These are phyloP conservation scores for Nicator chloris DNA, from an alignment of 2,113 vertebrate species.

Conservation along the genomic window DNA sequence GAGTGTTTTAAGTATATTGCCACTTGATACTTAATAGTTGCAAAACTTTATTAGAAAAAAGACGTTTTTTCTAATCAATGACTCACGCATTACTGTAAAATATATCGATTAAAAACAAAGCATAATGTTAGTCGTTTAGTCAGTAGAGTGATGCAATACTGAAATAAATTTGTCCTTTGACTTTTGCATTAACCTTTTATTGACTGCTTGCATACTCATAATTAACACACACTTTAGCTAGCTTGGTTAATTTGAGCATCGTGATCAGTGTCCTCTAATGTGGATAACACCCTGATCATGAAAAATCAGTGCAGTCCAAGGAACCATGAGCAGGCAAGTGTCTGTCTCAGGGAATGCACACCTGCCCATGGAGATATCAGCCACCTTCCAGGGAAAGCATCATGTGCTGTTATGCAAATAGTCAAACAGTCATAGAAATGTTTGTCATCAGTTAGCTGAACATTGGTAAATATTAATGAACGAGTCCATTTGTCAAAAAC, in stretches of 20 bases:
- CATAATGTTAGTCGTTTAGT: constrained; percentile 89
- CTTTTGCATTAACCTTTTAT: constrained; percentile 99
- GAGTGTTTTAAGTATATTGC: constrained; percentile 17
- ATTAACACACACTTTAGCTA: constrained; percentile 99
- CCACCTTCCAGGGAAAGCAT: background rate
- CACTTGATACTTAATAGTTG: constrained; percentile 47
- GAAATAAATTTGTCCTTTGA: constrained; percentile 97
- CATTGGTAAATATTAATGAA: background rate
- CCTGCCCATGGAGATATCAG: background rate
- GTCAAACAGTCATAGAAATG: background rate
- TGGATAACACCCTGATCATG: constrained; percentile 55
- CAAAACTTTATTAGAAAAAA: constrained; percentile 58
- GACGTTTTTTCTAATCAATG: constrained; percentile 84
- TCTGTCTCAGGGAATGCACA: background rate
- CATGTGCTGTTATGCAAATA: fast-evolving
- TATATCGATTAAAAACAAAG: constrained; percentile 94
- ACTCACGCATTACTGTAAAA: constrained; percentile 95
- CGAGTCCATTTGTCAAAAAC: background rate
- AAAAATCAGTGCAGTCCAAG: constrained; percentile 29
- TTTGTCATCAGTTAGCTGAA: background rate
- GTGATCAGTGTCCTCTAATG: constrained; percentile 73
- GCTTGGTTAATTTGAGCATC: constrained; percentile 91
- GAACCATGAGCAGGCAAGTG: background rate
- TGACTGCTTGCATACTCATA: constrained; percentile 98
- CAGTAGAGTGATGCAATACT: constrained; percentile 94